Base-by-base conservation (phyloP, 2,797 vertebrate genomes). In the Galaxias olidus region DNA sequence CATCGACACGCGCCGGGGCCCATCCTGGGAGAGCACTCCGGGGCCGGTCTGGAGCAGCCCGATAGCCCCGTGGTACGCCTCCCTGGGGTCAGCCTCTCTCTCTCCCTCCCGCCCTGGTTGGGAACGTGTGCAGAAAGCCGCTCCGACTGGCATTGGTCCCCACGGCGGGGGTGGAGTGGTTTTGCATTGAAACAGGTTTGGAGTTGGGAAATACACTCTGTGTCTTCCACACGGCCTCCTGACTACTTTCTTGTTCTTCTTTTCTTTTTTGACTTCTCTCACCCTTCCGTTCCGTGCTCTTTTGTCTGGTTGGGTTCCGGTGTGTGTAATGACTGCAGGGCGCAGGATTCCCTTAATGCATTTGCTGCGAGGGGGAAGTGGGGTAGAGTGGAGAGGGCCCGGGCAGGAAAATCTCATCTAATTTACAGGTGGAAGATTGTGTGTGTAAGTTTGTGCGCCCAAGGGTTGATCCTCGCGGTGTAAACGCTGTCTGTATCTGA, bases 401-500 rank as follows among this genome's bases (percentile, higher is more conserved):
- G 54, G 60, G 66, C 61, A 15, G 61, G 17, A 43, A 74, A 84
- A 76, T 72, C 45, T 62, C 84, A 76, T 72, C 45, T 62, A 68
- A 78, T 84, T 82, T 74, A 72, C 63, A 76, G 41, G 64, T 20
- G 48, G 61, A 55, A 65, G 72, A 72, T 72, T 73, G 66, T 74
- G 63, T 46, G 68, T 73, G 47, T 64, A 56, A 50, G 42, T 44
- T 18, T 40, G 40, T 47, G 53, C 19, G 47, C 56, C 10, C 11
- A 10, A 46, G 53, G 19, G 43, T 46, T 30, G 58, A 14, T 15
- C 14, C 55, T 18, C 15, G 8, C 75, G 61, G 61, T 60, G 61
- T 20, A 43, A 59, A 19, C 4, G 17, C 65, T 30, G 71, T 54
- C 48, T 73, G 59, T 78, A 10, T 50, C 53, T 45, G 64, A 9